Percentiles rank a stretch among this genome's conserved stretches.
These are phyloP conservation scores for Gymnosoma rotundatum DNA, from an alignment of 2,888 invertebrate genomes.

Conservation along the genomic window DNA sequence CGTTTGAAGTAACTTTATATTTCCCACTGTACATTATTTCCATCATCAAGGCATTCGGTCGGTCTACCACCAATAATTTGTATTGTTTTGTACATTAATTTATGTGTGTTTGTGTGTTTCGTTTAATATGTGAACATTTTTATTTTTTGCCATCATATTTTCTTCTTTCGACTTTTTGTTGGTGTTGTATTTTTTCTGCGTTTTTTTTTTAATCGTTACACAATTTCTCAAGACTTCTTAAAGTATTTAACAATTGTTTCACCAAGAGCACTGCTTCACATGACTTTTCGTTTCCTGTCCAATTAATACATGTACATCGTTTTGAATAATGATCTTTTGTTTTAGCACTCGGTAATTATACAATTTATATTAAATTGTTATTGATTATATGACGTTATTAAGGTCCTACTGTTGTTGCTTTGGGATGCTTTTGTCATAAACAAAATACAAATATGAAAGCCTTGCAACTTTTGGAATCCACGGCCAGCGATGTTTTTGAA, in stretches of 20 bases:
- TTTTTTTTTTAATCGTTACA: conserved; percentile 15
- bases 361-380: conserved; percentile 60
- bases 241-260: conserved; percentile 46
- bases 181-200: background rate
- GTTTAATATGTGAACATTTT: conserved; percentile 51
- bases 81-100: conserved; percentile 17
- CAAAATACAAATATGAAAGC: too few relatives aligned
- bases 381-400: background rate
- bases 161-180: conserved; percentile 9
- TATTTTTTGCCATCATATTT: conserved; percentile 41
- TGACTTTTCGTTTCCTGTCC: conserved; percentile 66
- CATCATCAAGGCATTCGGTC: conserved; percentile 6
- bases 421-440: background rate
- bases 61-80: conserved; percentile 38
- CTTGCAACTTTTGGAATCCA: too few relatives aligned
- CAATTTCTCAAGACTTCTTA: conserved; percentile 57
- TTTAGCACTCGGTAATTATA: conserved; percentile 59
- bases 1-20: conserved; percentile 38
- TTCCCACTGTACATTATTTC: conserved; percentile 51
- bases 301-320: conserved; percentile 53
- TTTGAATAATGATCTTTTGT: conserved; percentile 40
- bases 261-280: conserved; percentile 47
- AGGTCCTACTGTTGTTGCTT: background rate
- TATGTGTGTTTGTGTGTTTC: background rate
- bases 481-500: too few relatives aligned